These are phyloP conservation scores for Lucifuga dentata DNA, from an alignment of 2,113 vertebrate species.

Conservation along the genomic window DNA sequence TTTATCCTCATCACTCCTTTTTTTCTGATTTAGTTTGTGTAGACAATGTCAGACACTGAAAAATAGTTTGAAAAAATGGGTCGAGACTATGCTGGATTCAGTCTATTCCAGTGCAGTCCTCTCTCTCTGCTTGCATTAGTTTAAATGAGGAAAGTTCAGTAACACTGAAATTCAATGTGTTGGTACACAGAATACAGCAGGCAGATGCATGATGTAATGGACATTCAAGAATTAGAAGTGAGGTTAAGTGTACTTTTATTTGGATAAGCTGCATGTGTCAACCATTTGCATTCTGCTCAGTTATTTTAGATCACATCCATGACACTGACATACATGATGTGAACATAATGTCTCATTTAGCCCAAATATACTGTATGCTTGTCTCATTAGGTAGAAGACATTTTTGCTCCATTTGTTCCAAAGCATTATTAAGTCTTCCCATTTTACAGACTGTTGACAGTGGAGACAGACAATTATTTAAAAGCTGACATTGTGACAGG, in stretches of 20 bases:
- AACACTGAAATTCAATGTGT: conserved; percentile 12
- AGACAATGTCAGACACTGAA: conserved; percentile 23
- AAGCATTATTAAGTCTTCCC: background rate
- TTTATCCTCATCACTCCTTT: conserved; percentile 13
- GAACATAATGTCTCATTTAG: background rate
- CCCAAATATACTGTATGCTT: background rate
- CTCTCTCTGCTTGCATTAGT: conserved; percentile 25
- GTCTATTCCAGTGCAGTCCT: conserved; percentile 19
- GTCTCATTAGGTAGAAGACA: background rate
- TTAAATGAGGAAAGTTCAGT: conserved; percentile 15
- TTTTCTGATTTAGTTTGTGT: conserved; percentile 34
- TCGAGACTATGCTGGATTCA: conserved; percentile 17
- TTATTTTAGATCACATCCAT: background rate
- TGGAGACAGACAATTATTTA: background rate
- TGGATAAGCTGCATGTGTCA: background rate
- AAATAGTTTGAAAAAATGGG: conserved; percentile 22
- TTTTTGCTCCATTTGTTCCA: background rate
- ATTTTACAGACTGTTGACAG: background rate
- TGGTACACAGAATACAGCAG: conserved; percentile 16
- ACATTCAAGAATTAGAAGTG: too few relatives aligned
- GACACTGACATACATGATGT: background rate
- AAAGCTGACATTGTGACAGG: background rate
- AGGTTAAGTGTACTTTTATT: too few relatives aligned
- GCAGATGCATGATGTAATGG: too few relatives aligned
- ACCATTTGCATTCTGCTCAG: background rate